Base-by-base conservation (phyloP, 2,888 invertebrate genomes). In the Germaria angustata region DNA sequence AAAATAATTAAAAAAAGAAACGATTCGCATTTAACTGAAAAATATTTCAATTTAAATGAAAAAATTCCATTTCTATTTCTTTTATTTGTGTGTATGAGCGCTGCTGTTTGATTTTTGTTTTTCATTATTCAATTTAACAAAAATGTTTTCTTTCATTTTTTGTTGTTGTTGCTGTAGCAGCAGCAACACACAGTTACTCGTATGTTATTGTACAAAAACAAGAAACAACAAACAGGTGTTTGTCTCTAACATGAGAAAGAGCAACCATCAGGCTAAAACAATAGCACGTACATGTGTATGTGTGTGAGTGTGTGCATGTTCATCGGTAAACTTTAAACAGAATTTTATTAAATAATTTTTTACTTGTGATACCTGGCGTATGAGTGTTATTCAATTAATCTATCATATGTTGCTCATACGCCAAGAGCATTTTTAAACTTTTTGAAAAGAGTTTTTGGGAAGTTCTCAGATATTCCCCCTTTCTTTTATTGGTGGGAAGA, bases 1-100 rank as follows among this genome's bases (percentile, higher is more conserved):
- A n/a, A n/a, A n/a, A n/a, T n/a, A n/a, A n/a, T n/a, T n/a, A n/a
- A n/a, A n/a, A n/a, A n/a, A n/a, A n/a, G n/a, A n/a, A n/a, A n/a
- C 8, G 55, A 61, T 34, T 63, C 34, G 36, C 63, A 59, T 76
- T 79, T 80, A 65, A 22, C 36, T 59, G 17, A 61, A 68, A 71
- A 71, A 76, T 72, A 81, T 81, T 81, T 76, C 44, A 72, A 66
- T 81, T 76, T 71, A 81, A 81, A 76, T 76, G 81, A 72, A 77
- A 71, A 80, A 63, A 71, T 78, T 71, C 78, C 71, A 51, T 71
- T 77, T 69, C 15, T 11, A 49, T 34, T 69, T 68, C 51, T 59
- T 73, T 36, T 72, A 20, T 53, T 32, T 32, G 22, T 8, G 9
- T n/a, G 51, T 22, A 24, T 22, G 2, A 17, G 39, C 53, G 28